Conservation (phyloP, 1,140 invertebrate genomes). For the Diploscapter pachys region DNA sequence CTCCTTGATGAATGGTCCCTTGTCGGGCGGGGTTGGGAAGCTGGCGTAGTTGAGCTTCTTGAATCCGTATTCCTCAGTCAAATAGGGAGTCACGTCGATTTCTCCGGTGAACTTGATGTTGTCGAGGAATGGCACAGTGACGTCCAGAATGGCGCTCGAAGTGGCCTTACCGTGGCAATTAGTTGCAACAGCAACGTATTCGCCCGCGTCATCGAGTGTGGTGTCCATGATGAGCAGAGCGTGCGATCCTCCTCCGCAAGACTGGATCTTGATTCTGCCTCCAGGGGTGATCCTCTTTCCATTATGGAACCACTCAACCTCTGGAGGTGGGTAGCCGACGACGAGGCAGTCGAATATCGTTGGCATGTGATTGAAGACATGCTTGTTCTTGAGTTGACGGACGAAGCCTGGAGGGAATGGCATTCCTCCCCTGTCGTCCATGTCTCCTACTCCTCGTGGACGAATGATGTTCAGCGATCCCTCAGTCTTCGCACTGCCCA, state of each 20-base stretch:
- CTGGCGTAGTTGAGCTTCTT: slow-evolving; percentile 54
- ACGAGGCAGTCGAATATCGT: slow-evolving; percentile 59
- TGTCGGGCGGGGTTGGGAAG: slow-evolving; percentile 54
- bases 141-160: slow-evolving; percentile 54
- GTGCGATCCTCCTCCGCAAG: slow-evolving; percentile 54
- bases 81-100: slow-evolving; percentile 55
- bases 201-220: slow-evolving; percentile 51
- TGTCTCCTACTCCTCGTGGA: slow-evolving; percentile 40
- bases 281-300: slow-evolving; percentile 53
- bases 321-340: slow-evolving; percentile 56
- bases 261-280: slow-evolving; percentile 52
- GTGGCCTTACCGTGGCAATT: slow-evolving; percentile 50
- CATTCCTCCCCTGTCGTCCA: slow-evolving; percentile 44
- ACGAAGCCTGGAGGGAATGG: slow-evolving; percentile 59
- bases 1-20: slow-evolving; percentile 58
- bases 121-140: slow-evolving; percentile 50
- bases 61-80: slow-evolving; percentile 58
- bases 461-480: slow-evolving; percentile 52
- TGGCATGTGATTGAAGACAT: slow-evolving; percentile 57
- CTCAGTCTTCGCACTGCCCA: slow-evolving; percentile 51
- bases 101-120: slow-evolving; percentile 57
- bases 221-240: slow-evolving; percentile 56
- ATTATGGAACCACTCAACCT: slow-evolving; percentile 56
- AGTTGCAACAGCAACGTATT: slow-evolving; percentile 55
- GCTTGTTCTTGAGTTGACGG: slow-evolving; percentile 58